Percentiles rank a stretch among this genome's conserved stretches.
These are phyloP conservation scores for Oreochromis aureus DNA, from an alignment of 2,113 vertebrate species.

Conservation along the genomic window DNA sequence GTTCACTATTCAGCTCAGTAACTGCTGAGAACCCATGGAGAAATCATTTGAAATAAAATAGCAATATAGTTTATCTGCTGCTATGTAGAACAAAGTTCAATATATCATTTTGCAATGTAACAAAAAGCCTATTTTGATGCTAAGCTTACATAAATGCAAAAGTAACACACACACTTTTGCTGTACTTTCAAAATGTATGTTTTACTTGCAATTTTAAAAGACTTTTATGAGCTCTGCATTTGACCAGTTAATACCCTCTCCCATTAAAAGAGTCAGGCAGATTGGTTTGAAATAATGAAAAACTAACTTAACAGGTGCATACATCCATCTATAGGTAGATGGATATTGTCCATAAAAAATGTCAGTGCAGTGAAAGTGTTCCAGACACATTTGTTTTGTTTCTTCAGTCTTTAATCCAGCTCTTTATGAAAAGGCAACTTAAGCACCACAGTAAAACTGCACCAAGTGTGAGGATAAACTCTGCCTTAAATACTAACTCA, in stretches of 20 bases:
- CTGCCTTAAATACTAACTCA: background rate
- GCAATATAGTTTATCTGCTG: background rate
- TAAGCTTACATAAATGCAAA: background rate
- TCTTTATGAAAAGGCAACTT: background rate
- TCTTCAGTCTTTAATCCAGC: background rate
- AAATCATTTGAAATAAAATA: background rate
- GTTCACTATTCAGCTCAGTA: background rate
- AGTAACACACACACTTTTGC: background rate
- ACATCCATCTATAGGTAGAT: background rate
- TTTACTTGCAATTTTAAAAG: background rate
- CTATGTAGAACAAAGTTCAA: background rate
- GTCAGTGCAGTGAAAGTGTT: background rate
- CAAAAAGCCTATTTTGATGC: background rate
- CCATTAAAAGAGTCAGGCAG: background rate
- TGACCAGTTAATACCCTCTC: background rate
- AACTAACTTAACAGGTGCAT: background rate
- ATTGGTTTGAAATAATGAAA: background rate
- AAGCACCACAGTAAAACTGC: background rate
- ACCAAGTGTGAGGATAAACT: background rate
- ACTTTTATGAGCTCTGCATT: background rate
- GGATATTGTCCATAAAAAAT: background rate
- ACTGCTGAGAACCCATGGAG: background rate
- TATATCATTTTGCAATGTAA: background rate
- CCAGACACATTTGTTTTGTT: background rate
- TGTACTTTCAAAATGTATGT: background rate